A percentile compares a stretch with the other conserved stretches of the same genome.
Evolutionary conservation across 1,140 invertebrate genomes (phyloP).

Genomic region (Dendroctonus valens): DNA sequence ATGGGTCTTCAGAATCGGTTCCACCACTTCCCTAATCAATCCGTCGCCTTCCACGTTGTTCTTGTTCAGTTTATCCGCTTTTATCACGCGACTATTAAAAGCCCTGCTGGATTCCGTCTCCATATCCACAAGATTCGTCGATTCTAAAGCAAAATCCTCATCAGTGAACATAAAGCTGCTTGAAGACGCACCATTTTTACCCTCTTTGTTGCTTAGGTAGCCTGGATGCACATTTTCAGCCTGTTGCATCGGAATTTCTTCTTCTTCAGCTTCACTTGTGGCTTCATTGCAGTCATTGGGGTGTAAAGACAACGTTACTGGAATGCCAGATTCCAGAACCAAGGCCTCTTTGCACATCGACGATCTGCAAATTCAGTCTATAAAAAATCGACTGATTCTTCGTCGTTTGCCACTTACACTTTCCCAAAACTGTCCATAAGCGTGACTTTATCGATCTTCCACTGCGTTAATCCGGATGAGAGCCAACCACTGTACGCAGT

Average conservation of each 20-base stretch:
- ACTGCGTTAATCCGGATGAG: conserved; percentile 74
- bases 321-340: conserved; percentile 69
- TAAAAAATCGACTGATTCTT: neutral
- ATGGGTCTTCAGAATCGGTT: conserved; percentile 52
- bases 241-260: conserved; percentile 36
- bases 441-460: conserved; percentile 79
- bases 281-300: conserved; percentile 68
- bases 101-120: conserved; percentile 59
- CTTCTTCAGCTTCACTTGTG: conserved; percentile 11
- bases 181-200: neutral
- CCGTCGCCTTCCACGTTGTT: conserved; percentile 43
- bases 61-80: conserved; percentile 50
- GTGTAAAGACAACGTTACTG: conserved; percentile 69
- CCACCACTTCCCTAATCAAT: conserved; percentile 50
- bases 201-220: conserved; percentile 7
- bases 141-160: conserved; percentile 8
- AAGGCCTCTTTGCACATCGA: conserved; percentile 77
- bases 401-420: conserved; percentile 54
- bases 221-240: conserved; percentile 25
- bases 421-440: conserved; percentile 84
- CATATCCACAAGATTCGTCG: conserved; percentile 28
- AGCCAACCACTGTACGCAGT: conserved; percentile 90
- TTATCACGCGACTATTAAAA: conserved; percentile 59
- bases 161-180: neutral
- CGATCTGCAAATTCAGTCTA: conserved; percentile 54